Evolutionary conservation across 2,888 invertebrate genomes (phyloP), one percentile per base, ranked within the genome.

Genomic region (Spisula solida): DNA sequence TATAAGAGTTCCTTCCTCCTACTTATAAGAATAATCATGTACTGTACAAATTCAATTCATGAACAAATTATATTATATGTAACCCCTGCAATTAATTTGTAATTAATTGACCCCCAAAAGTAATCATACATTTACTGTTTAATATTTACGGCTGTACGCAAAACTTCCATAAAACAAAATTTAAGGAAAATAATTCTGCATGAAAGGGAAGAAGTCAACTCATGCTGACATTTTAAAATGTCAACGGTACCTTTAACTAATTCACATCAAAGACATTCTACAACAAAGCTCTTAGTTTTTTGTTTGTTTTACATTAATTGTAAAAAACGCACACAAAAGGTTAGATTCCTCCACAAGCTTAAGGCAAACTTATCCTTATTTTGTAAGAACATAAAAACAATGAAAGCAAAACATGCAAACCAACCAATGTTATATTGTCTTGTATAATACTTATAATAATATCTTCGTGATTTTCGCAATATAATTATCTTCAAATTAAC

Each of bases 351-450:
- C 6, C 75, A 75, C 16, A 75, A 75, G 60, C 60, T 60, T n/a
- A 25, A 8, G 20, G 25, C 60, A 60, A 75, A 14, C 31, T 31
- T 34, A n/a, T 16, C 75, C 75, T 34, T 34, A 34, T 34, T 75
- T 75, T 31, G 14, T 18, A 75, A 25, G 25, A 75, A 75, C 75
- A 75, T 34, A 31, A 75, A 70, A 47, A 83, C 83, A 83, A 31
- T 83, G 25, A 83, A 83, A 83, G 83, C 83, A 83, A 20, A 70
- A 79, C 85, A 85, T 85, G 85, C 85, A 85, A 60, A 79, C 85
- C 79, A 85, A 79, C 85, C 79, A 79, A 60, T 56, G 41, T 25
- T 82, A 41, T 34, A 31, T 34, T 34, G 82, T 60, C 80, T 80
- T 80, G 48, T 80, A 34, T 48, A 80, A 48, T 31, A 51, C 25